These are phyloP conservation scores for Lacerta bilineata DNA, from an alignment of 2,797 vertebrate species.

Conservation along the genomic window DNA sequence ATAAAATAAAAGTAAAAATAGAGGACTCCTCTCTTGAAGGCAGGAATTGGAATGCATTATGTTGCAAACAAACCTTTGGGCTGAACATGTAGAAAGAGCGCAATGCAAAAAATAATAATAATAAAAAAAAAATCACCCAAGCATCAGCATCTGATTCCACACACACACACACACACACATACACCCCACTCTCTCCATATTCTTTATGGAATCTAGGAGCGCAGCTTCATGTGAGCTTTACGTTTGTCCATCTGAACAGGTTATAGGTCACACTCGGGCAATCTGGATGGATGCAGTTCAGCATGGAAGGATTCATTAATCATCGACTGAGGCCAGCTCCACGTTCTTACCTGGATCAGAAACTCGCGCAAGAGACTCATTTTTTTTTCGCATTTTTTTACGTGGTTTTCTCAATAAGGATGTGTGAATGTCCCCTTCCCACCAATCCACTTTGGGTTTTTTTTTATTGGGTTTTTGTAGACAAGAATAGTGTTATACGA, in stretches of 20 bases:
- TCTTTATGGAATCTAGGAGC: not conserved
- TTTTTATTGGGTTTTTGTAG: too few species aligned
- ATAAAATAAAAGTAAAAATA: not conserved
- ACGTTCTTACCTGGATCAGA: not conserved
- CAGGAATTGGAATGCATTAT: not conserved
- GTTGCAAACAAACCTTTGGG: too few species aligned
- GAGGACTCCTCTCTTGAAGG: not conserved
- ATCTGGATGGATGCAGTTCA: not conserved
- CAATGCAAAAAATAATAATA: not conserved
- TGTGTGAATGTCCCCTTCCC: not conserved
- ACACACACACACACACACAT: too few species aligned
- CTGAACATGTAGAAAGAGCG: not conserved
- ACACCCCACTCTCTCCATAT: not conserved
- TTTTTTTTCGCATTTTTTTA: not conserved
- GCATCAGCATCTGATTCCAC: not conserved
- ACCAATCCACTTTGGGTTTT: not conserved
- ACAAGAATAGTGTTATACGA: too few species aligned
- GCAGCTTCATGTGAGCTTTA: not conserved
- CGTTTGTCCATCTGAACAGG: not conserved
- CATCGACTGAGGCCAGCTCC: not conserved
- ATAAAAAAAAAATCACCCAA: too few species aligned
- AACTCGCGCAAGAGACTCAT: not conserved
- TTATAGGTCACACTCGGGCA: not conserved
- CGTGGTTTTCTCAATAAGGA: not conserved
- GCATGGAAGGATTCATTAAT: not conserved